A percentile compares a stretch with the other conserved stretches of the same genome.
These are phyloP conservation scores for Cyclophora albipunctata DNA, from an alignment of 2,888 invertebrate genomes.

Conservation along the genomic window DNA sequence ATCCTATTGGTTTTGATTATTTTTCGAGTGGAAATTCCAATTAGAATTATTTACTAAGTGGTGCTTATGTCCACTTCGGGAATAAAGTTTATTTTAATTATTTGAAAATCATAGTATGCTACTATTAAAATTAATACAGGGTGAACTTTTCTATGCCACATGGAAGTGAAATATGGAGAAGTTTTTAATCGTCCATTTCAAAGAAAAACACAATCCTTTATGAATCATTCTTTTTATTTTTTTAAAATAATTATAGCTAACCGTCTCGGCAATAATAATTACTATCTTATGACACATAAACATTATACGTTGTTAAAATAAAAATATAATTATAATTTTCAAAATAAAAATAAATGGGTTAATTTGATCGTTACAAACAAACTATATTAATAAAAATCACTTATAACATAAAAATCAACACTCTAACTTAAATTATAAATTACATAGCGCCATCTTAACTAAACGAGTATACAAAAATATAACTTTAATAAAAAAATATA, in stretches of 20 bases:
- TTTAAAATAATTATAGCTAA: constrained; percentile 77
- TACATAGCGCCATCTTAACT: constrained; percentile 54
- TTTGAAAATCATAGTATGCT: too few relatives aligned
- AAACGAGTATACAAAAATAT: constrained; percentile 65
- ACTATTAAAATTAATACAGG: too few relatives aligned
- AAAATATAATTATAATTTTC: constrained; percentile 35
- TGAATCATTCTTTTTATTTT: constrained; percentile 75
- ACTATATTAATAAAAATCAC: constrained; percentile 9
- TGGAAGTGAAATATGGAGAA: too few relatives aligned
- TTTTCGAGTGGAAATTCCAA: too few relatives aligned
- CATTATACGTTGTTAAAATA: constrained; percentile 69
- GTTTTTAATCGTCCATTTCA: too few relatives aligned
- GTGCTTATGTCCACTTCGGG: too few relatives aligned
- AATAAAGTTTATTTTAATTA: too few relatives aligned
- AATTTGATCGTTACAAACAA: constrained; percentile 55
- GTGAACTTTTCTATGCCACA: too few relatives aligned
- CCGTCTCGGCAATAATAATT: constrained; percentile 71
- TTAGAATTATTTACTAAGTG: too few relatives aligned
- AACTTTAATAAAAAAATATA: constrained; percentile 64
- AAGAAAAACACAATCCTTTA: constrained; percentile 42
- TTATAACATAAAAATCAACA: constrained; percentile 56
- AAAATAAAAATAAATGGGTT: constrained; percentile 56
- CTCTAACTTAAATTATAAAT: constrained; percentile 66
- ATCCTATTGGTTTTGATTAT: too few relatives aligned
- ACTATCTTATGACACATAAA: constrained; percentile 74